Evolutionary conservation across 2,797 vertebrate genomes (phyloP), one percentile per base, ranked within the genome.

Genomic region (Melanotaenia trifasciata): DNA sequence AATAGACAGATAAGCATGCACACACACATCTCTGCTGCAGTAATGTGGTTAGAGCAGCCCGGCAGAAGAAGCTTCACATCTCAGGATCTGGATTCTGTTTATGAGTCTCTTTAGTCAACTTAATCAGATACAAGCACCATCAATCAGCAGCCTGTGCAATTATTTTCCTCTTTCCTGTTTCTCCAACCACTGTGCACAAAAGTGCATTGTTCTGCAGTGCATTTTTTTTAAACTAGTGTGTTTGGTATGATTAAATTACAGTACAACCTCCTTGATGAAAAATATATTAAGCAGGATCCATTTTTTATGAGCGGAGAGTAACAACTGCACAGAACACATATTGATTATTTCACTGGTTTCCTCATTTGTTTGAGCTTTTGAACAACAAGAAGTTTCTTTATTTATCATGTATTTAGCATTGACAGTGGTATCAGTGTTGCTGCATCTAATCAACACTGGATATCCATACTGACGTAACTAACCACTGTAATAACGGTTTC

Each of bases 241-340:
- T 75, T 30, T 61, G 66, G 58, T 78, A 76, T 54, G 62, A 85
- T 80, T 67, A 76, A 76, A 89, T 88, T 87, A 86, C 61, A 58
- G 66, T 24, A 81, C 68, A 86, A 76, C 38, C 70, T 63, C 36
- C 72, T 64, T 67, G 62, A 89, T 92, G 67, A 91, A 91, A 89
- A 86, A 87, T 84, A 71, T 69, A 90, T 90, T 70, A 71, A 71
- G 71, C 45, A 40, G 58, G 53, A 91, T 90, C 67, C 64, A 87
- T 89, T 87, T 76, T 89, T 92, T 72, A 89, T 87, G 87, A 92
- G 83, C 72, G 35, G 54, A 60, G 58, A 26, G 53, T 62, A 75
- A 66, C 72, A 71, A 81, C 38, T 60, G 67, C 61, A 75, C 7
- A 33, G 32, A 33, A 33, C 32, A 33, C 57, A 66, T 9, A 32